Evolutionary conservation across 2,888 invertebrate genomes (phyloP).

Genomic region (Drosophila maculinotata): DNA sequence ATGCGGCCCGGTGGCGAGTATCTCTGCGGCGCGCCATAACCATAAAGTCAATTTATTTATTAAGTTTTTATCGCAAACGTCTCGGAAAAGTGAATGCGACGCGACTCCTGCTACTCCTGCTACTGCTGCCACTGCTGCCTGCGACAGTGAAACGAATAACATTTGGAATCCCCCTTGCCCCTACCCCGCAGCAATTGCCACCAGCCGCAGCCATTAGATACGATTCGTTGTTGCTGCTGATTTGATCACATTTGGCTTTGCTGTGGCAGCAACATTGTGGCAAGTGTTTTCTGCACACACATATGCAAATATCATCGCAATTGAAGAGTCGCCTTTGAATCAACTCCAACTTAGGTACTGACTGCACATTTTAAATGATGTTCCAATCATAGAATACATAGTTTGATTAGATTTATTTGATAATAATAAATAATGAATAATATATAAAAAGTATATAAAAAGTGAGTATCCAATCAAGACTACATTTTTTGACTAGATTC

Average conservation of each 20-base stretch:
- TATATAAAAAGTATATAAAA: too few species aligned
- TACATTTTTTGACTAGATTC: too few species aligned
- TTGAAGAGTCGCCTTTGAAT: too few species aligned
- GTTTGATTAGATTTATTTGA: too few species aligned
- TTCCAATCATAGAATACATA: too few species aligned
- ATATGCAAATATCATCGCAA: too few species aligned
- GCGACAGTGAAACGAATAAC: constrained; percentile 46
- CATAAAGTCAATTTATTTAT: constrained; percentile 80
- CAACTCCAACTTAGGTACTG: too few species aligned
- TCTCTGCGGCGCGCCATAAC: constrained; percentile 67
- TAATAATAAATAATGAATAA: too few species aligned
- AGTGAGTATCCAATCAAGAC: too few species aligned
- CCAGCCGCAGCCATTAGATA: constrained; percentile 36
- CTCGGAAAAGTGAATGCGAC: constrained; percentile 50
- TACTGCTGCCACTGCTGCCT: too few species aligned
- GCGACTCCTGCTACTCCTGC: too few species aligned
- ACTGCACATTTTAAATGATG: too few species aligned
- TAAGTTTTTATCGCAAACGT: constrained; percentile 80
- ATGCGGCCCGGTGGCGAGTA: constrained; percentile 25
- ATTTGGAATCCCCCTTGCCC: constrained; percentile 37
- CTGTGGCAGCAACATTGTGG: constrained; percentile 26
- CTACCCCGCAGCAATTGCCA: constrained; percentile 30
- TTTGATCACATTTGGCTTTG: constrained; percentile 12
- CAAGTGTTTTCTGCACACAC: constrained; percentile 1
- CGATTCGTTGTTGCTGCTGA: constrained; percentile 13